Evolutionary conservation across 2,113 vertebrate genomes (phyloP).

Genomic region (Physeter macrocephalus): DNA sequence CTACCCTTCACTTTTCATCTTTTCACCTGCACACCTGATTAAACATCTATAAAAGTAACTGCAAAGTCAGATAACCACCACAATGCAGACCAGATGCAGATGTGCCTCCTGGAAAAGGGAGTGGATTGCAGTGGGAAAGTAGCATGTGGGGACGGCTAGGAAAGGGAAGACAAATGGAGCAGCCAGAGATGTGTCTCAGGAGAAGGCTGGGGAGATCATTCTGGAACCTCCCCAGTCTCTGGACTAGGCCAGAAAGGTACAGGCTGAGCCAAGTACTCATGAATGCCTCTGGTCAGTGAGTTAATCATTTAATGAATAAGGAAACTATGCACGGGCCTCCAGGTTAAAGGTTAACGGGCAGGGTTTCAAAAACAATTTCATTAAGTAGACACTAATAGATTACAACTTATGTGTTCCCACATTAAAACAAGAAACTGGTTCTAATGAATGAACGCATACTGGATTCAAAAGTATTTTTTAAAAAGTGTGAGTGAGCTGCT

Average conservation of each 20-base stretch:
- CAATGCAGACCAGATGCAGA: neutral
- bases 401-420: neutral
- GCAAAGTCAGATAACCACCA: conserved; percentile 18
- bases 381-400: neutral
- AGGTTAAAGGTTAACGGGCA: conserved; percentile 33
- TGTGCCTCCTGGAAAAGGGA: neutral
- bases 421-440: neutral
- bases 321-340: neutral
- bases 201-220: neutral
- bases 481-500: neutral
- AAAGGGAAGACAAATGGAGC: neutral
- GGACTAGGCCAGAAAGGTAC: neutral
- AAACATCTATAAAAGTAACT: conserved; percentile 47
- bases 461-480: neutral
- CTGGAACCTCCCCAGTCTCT: neutral
- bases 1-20: conserved; percentile 33
- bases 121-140: no score
- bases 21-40: conserved; percentile 38
- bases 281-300: conserved; percentile 17
- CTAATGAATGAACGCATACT: neutral
- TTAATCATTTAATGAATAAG: neutral
- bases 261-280: conserved; percentile 6
- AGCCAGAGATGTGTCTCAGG: neutral
- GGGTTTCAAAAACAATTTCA: conserved; percentile 32
- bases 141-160: no score